Evolutionary conservation across 2,113 vertebrate species (phyloP), one percentile per base, ranked within the genome.

Genomic region (Clarias magur): DNA sequence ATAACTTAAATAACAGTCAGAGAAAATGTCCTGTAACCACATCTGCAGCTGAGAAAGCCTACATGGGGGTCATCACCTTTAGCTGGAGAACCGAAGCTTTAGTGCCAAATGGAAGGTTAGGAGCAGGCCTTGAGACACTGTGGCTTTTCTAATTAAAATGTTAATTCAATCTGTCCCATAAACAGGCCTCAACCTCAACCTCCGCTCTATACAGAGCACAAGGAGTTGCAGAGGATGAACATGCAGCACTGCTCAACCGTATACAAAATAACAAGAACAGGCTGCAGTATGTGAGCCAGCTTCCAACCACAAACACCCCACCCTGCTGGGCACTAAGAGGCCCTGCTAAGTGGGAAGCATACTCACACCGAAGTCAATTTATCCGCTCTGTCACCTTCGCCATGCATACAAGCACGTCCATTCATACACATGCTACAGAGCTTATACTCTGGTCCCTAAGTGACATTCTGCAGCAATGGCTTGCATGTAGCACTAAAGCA

Each of bases 381-480:
- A 70, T 87, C 92, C 91, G 92, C 92, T 90, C 91, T 88, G 91
- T 88, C 90, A 90, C 91, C 89, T 83, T 48, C 5, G 80, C 91
- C 80, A 89, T 62, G 62, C 57, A 87, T 88, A 95, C 92, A 94
- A 94, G 94, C 91, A 91, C 88, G 88, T 92, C 91, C 90, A 92
- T 93, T 94, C 92, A 95, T 91, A 79, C 88, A 62, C 16, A 42
- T 79, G 88, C 54, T 85, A 82, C 38, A 82, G 25, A 23, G 88
- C 89, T 88, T 89, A 88, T 84, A 89, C 81, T 91, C 89, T 89
- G 48, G 16, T 75, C 17, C n/a, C 57, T 60, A 57, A 57, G 34
- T 86, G 85, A 48, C 54, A 42, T 85, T 63, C 42, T 53, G 25
- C 17, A 73, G 42, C 19, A 82, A 25, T 42, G 53, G 30, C 60